Base-by-base conservation (phyloP, 1,140 invertebrate genomes). In the Magallana angulata region DNA sequence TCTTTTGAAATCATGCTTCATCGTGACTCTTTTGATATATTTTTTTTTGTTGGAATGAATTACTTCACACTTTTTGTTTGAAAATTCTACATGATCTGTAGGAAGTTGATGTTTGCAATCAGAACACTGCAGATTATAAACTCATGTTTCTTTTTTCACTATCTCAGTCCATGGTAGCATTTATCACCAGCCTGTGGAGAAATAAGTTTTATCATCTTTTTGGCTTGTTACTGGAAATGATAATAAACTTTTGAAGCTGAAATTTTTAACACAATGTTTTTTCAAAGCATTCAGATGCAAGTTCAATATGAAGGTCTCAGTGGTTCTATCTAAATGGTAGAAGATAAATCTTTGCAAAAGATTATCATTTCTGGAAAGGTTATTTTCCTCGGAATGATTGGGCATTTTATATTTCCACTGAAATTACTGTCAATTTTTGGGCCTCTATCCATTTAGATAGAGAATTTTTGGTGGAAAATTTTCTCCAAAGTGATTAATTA, bases 171-270 rank as follows among this genome's bases (percentile, higher is more conserved):
- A 12, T 76, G 68, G 18, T 36, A 30, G 24, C 68, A 30, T 24
- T 76, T 76, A 76, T 76, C 68, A 76, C 24, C 18, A 30, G 8
- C 68, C 68, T 36, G 68, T 76, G 8, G 68, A 76, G 68, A 76
- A 24, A 24, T 12, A 12, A 76, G 68, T 76, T 76, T 76, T 76
- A 76, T 76, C 68, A 76, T 76, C 24, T 30, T 18, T 76, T 76
- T 12, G 36, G 68, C 68, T 76, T 76, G 68, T 76, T 76, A 76
- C 24, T 30, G 68, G 68, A 76, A 76, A 36, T 76, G 68, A 76
- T 76, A 76, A 76, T 76, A 30, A 76, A 76, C 68, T 76, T 76
- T 76, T 76, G 68, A 76, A 76, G 68, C 68, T 76, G 24, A 76
- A 76, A 76, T 76, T 24, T 30, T 76, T 24, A 76, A 76, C 68